phyloP scores from a whole-genome alignment of 2,113 vertebrate genomes.

The Pedionomus torquatus region DNA sequence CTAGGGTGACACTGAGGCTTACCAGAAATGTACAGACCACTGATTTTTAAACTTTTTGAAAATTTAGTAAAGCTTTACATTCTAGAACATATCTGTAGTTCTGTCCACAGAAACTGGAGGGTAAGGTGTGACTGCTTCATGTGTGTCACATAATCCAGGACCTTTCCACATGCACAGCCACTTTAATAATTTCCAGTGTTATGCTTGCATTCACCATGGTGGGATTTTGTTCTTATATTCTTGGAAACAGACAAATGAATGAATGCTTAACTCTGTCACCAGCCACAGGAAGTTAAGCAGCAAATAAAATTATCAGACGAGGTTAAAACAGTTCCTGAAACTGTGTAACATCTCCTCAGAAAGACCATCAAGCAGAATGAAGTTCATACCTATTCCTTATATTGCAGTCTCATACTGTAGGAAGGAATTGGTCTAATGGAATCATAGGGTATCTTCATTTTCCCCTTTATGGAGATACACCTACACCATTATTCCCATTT shows the following conservation, averaged over 20 bases:
- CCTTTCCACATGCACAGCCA: neutral
- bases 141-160: neutral
- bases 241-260: neutral
- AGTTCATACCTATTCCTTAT: neutral
- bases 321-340: neutral
- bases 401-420: neutral
- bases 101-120: neutral
- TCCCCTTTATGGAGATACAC: neutral
- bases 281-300: neutral
- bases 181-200: neutral
- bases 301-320: neutral
- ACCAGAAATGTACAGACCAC: neutral
- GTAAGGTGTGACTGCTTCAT: neutral
- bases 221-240: neutral
- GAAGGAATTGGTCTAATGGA: neutral
- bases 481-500: neutral
- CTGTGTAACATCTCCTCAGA: neutral
- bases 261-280: neutral
- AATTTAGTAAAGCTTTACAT: neutral
- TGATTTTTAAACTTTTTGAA: neutral
- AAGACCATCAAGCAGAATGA: neutral
- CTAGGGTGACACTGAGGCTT: neutral
- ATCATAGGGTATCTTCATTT: neutral
- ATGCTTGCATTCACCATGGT: neutral
- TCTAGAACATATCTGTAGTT: neutral